Conservation (phyloP, 1,140 invertebrate genomes). For the Cotesia typhae region DNA sequence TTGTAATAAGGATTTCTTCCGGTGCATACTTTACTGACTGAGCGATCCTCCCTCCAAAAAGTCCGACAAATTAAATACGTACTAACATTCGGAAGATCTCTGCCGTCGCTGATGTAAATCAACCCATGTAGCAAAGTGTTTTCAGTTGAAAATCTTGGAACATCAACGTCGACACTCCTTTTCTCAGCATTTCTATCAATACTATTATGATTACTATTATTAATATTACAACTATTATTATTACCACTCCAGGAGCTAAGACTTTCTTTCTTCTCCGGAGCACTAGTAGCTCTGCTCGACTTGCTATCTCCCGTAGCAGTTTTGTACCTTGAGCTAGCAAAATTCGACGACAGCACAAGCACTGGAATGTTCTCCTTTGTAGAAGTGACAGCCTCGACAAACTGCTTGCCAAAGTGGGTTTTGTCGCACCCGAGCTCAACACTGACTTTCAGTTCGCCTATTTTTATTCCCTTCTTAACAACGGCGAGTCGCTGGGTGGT, state of each 20-base stretch:
- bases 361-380: slow-evolving; percentile 58
- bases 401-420: slow-evolving; percentile 65
- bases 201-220: slow-evolving; percentile 39
- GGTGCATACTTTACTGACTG: slow-evolving; percentile 60
- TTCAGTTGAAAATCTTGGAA: slow-evolving; percentile 41
- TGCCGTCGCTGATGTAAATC: slow-evolving; percentile 65
- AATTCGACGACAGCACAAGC: slow-evolving; percentile 40
- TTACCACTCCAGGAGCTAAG: no score
- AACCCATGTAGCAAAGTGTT: slow-evolving; percentile 64
- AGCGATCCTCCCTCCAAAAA: slow-evolving; percentile 65
- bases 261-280: slow-evolving; percentile 40
- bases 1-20: slow-evolving; percentile 64
- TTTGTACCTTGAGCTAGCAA: slow-evolving; percentile 40
- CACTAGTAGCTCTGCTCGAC: slow-evolving; percentile 33
- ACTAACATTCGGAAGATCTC: slow-evolving; percentile 55
- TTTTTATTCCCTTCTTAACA: slow-evolving; percentile 58
- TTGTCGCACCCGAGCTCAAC: slow-evolving; percentile 63
- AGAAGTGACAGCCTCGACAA: slow-evolving; percentile 54
- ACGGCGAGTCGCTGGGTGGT: slow-evolving; percentile 50
- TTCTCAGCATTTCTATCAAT: slow-evolving; percentile 27
- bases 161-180: slow-evolving; percentile 40
- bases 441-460: slow-evolving; percentile 60
- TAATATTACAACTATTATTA: slow-evolving; percentile 24
- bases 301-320: slow-evolving; percentile 50
- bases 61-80: slow-evolving; percentile 66